Conservation (phyloP, 2,113 vertebrate genomes). For the Sarotherodon lohbergeri region DNA sequence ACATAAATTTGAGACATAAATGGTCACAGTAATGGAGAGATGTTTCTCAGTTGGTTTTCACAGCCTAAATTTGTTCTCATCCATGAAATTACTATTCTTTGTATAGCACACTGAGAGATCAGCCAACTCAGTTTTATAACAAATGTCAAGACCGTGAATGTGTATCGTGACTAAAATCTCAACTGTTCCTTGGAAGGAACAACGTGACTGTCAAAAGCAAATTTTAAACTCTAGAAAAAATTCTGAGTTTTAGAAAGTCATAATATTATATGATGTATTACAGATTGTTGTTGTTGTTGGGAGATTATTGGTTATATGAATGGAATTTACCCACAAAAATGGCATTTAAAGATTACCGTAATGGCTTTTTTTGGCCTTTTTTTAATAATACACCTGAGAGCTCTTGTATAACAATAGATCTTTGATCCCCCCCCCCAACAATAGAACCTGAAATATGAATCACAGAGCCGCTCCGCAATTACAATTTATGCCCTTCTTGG, state of each 20-base stretch:
- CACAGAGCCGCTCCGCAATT: background rate
- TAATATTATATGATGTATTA: background rate
- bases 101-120: background rate
- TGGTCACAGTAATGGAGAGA: background rate
- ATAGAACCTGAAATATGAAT: background rate
- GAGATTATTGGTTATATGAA: background rate
- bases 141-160: background rate
- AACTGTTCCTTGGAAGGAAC: too few relatives aligned
- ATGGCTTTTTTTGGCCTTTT: background rate
- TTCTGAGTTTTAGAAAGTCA: background rate
- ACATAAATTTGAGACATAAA: conserved; percentile 7
- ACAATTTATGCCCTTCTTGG: background rate
- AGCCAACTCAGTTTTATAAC: background rate
- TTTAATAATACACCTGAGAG: background rate
- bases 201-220: background rate
- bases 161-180: background rate
- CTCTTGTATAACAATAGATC: background rate
- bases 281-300: background rate
- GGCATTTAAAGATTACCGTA: background rate
- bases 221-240: background rate
- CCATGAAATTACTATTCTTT: conserved; percentile 35
- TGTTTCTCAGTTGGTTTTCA: background rate
- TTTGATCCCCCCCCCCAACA: background rate
- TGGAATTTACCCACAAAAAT: background rate
- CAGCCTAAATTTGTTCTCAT: background rate